Conservation (phyloP, 2,888 invertebrate species). For the Lucinisca nassula region DNA sequence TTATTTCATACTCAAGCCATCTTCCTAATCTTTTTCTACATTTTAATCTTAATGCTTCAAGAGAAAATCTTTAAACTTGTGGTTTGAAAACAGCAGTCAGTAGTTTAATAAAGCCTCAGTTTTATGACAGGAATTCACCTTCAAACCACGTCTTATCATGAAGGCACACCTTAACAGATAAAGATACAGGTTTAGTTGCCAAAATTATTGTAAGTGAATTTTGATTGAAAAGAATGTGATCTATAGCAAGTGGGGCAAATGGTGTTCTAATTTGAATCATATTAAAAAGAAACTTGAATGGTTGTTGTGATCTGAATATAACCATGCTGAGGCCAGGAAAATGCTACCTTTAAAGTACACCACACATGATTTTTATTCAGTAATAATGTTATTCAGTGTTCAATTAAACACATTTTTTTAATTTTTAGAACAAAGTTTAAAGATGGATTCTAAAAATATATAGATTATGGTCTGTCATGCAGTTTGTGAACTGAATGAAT, state of each 20-base stretch:
- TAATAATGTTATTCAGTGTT: too few species aligned
- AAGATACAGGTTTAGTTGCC: not conserved
- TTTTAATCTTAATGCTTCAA: not conserved
- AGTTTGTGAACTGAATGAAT: too few species aligned
- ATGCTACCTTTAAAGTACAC: not conserved
- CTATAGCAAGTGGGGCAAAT: not conserved
- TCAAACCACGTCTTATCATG: not conserved
- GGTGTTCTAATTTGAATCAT: slow-evolving; percentile 9
- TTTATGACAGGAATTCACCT: not conserved
- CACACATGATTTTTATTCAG: too few species aligned
- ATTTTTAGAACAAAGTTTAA: too few species aligned
- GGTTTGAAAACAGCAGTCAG: not conserved
- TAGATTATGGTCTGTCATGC: too few species aligned
- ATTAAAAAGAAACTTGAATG: not conserved
- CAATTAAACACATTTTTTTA: too few species aligned
- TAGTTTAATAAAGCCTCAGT: not conserved
- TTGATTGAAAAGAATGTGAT: not conserved
- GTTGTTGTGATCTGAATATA: not conserved
- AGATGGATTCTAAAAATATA: too few species aligned
- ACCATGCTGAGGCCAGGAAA: not conserved
- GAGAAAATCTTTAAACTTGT: not conserved
- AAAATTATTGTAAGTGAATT: slow-evolving; percentile 3
- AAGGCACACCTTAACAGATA: slow-evolving; percentile 3
- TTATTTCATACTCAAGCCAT: not conserved
- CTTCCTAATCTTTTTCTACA: not conserved